A percentile compares a stretch with the other conserved stretches of the same genome.
Evolutionary conservation across 35 echinoderm and acorn worm species (phyloP).

Genomic region (Ophiothrix spiculata): DNA sequence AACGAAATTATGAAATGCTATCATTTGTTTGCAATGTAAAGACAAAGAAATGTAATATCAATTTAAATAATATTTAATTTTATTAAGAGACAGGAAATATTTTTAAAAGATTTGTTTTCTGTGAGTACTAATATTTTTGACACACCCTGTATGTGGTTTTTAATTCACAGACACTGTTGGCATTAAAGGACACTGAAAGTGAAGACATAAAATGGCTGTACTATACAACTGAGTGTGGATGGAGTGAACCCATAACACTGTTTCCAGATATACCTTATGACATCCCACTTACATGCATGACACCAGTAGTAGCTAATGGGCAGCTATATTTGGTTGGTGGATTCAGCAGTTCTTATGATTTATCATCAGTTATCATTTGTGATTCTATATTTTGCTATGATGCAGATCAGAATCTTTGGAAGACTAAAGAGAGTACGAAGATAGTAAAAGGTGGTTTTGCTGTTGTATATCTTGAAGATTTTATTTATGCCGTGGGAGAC

Average conservation of each 20-base stretch:
- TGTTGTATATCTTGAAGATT: neutral
- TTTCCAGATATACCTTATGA: neutral
- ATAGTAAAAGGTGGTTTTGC: neutral
- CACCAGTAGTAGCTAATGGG: neutral
- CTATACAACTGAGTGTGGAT: no score
- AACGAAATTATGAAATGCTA: no score
- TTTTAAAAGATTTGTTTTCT: no score
- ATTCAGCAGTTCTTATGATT: neutral
- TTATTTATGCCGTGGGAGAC: neutral
- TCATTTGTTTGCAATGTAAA: no score
- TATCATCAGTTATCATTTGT: neutral
- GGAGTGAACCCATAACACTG: neutral
- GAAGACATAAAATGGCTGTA: no score
- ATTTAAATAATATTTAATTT: no score
- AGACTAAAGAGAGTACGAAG: neutral
- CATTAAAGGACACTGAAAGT: no score
- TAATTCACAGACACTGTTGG: no score
- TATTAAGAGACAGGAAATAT: no score
- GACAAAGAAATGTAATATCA: no score
- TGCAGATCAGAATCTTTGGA: neutral
- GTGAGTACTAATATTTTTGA: no score
- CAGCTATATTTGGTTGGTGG: neutral
- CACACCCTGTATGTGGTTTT: no score
- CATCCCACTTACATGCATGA: neutral
- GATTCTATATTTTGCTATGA: neutral